These are phyloP conservation scores for Strix aluco DNA, from an alignment of 2,113 vertebrate species.

Conservation along the genomic window DNA sequence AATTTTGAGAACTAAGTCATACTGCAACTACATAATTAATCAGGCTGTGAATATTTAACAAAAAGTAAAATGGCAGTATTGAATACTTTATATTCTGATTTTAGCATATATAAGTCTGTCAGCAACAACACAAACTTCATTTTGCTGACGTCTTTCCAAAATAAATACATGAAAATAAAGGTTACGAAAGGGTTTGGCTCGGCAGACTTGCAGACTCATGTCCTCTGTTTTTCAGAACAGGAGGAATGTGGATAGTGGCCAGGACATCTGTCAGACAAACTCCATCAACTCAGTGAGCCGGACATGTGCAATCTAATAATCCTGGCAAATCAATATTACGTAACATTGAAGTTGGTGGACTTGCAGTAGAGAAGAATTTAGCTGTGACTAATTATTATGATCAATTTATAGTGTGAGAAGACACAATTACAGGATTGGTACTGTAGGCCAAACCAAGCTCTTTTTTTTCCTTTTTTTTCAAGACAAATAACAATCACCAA, in stretches of 20 bases:
- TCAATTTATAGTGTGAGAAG: background rate
- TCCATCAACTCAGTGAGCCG: slow-evolving; percentile 1
- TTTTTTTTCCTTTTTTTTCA: background rate
- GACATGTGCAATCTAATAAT: slow-evolving; percentile 39
- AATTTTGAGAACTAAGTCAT: background rate
- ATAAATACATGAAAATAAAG: slow-evolving; percentile 21
- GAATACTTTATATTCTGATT: background rate
- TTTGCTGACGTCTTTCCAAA: background rate
- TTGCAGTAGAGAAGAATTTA: background rate
- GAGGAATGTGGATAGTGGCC: slow-evolving; percentile 41
- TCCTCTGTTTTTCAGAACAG: slow-evolving; percentile 45
- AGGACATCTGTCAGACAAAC: slow-evolving; percentile 54
- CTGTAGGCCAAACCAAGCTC: background rate
- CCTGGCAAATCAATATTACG: background rate
- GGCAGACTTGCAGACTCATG: slow-evolving; percentile 4
- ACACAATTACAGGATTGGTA: background rate
- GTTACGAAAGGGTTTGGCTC: slow-evolving; percentile 23
- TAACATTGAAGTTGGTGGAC: background rate
- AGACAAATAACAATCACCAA: background rate
- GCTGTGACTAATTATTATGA: background rate
- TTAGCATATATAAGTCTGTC: background rate
- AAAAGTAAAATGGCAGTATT: background rate
- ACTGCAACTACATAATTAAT: background rate
- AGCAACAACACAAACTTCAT: background rate
- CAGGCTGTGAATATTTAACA: background rate